A percentile compares a stretch with the other conserved stretches of the same genome.
Evolutionary conservation across 64 coral and sea anemone species (phyloP).

Genomic region (Montipora efflorescens): DNA sequence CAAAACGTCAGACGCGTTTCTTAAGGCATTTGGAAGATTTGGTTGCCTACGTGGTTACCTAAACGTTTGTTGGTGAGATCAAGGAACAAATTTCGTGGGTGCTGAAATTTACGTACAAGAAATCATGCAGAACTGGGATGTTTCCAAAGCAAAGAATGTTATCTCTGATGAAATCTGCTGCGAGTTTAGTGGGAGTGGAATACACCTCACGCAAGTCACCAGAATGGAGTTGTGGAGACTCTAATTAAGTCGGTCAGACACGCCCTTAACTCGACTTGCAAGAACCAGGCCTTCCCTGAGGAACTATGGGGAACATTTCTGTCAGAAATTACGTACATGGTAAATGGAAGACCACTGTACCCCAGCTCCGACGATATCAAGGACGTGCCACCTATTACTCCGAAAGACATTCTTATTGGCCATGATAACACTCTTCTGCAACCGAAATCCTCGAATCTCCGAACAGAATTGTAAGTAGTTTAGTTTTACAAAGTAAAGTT

Average conservation of each 20-base stretch:
- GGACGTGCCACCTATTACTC: conserved; percentile 44
- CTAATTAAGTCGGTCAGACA: conserved; percentile 29
- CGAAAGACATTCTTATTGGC: conserved; percentile 36
- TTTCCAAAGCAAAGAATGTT: not conserved
- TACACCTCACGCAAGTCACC: conserved; percentile 20
- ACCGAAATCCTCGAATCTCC: not conserved
- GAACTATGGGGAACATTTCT: conserved; percentile 50
- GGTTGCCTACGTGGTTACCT: conserved; percentile 16
- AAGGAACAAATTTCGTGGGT: conserved; percentile 10
- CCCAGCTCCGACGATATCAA: conserved; percentile 46
- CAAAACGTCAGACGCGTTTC: conserved; percentile 1
- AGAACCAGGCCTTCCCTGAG: conserved; percentile 23
- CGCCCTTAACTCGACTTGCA: conserved; percentile 37
- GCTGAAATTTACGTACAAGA: conserved; percentile 6
- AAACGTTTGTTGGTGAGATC: conserved; percentile 27
- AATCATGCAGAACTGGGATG: not conserved
- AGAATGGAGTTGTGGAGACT: conserved; percentile 22
- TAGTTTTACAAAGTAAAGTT: no score
- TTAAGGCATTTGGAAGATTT: conserved; percentile 34
- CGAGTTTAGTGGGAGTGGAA: conserved; percentile 44
- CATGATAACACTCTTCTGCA: not conserved
- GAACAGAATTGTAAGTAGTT: no score
- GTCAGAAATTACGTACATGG: conserved; percentile 17
- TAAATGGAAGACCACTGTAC: conserved; percentile 41
- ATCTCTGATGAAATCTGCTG: not conserved